Percentiles rank a stretch among this genome's conserved stretches.
Conservation (phyloP, 2,888 invertebrate genomes). For the Drosophila anceps region DNA sequence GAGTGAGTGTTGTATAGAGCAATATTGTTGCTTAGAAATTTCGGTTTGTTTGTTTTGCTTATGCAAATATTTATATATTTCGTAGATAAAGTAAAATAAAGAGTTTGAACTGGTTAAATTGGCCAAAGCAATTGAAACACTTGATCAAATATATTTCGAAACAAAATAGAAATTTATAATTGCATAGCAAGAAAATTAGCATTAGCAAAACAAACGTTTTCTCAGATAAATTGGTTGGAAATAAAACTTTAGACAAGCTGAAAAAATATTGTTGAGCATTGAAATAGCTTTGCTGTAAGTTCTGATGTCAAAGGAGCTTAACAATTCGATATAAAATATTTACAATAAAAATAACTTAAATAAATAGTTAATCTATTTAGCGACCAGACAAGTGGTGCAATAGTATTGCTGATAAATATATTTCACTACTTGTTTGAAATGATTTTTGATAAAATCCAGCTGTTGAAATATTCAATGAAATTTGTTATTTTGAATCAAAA, state of each 20-base stretch:
- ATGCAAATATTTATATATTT: slow-evolving; percentile 47
- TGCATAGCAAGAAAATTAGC: background rate
- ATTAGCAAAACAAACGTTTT: background rate
- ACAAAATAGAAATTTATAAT: slow-evolving; percentile 10
- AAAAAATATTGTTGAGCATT: too few relatives aligned
- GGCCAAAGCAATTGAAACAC: background rate
- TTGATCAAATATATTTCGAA: background rate
- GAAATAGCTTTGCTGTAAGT: too few relatives aligned
- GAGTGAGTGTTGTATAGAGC: background rate
- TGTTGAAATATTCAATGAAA: too few relatives aligned
- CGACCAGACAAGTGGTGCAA: too few relatives aligned
- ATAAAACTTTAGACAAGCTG: background rate
- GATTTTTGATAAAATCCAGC: too few relatives aligned
- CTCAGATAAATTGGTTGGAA: background rate
- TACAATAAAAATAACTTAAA: too few relatives aligned
- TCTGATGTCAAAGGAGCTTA: too few relatives aligned
- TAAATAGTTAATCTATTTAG: too few relatives aligned
- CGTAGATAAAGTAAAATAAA: slow-evolving; percentile 8
- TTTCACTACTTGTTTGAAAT: too few relatives aligned
- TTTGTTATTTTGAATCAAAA: too few relatives aligned
- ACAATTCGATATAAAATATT: too few relatives aligned
- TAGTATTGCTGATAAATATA: too few relatives aligned
- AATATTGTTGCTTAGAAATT: slow-evolving; percentile 41
- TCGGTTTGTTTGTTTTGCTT: slow-evolving; percentile 36
- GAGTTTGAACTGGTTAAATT: background rate